Percentiles rank a stretch among this genome's conserved stretches.
phyloP scores from a whole-genome alignment of 2,113 vertebrate species.

The Perca schrenkii region DNA sequence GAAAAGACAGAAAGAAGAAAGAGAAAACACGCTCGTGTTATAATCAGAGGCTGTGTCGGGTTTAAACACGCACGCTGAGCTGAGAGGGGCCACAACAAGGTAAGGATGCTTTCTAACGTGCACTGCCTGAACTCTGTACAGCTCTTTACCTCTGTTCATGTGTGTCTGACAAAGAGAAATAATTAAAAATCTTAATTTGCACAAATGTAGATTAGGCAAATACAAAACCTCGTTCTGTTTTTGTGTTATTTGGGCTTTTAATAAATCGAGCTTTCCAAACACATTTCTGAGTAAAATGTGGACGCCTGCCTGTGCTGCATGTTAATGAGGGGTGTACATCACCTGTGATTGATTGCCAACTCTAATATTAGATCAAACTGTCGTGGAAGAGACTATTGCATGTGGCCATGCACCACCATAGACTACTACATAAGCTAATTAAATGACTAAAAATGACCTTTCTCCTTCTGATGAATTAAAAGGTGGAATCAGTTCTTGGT shows the following conservation, averaged over 20 bases:
- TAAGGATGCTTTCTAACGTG: slow-evolving; percentile 34
- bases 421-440: neutral
- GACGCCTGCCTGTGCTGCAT: slow-evolving; percentile 6
- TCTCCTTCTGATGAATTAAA: neutral
- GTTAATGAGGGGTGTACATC: slow-evolving; percentile 16
- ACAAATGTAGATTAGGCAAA: neutral
- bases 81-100: slow-evolving; percentile 48
- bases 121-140: slow-evolving; percentile 22
- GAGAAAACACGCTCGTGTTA: neutral
- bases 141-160: neutral
- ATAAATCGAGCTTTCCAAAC: neutral
- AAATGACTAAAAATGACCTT: neutral
- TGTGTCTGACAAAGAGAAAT: slow-evolving; percentile 7
- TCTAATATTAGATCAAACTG: neutral
- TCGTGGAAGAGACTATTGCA: neutral
- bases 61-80: slow-evolving; percentile 8
- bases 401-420: neutral
- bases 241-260: neutral
- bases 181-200: neutral
- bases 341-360: slow-evolving; percentile 46
- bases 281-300: neutral
- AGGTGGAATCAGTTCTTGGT: neutral
- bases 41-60: slow-evolving; percentile 8
- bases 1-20: slow-evolving; percentile 10
- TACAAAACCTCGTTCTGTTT: neutral